These are phyloP conservation scores for Symphodus melops DNA, from an alignment of 2,113 vertebrate genomes.

Conservation along the genomic window DNA sequence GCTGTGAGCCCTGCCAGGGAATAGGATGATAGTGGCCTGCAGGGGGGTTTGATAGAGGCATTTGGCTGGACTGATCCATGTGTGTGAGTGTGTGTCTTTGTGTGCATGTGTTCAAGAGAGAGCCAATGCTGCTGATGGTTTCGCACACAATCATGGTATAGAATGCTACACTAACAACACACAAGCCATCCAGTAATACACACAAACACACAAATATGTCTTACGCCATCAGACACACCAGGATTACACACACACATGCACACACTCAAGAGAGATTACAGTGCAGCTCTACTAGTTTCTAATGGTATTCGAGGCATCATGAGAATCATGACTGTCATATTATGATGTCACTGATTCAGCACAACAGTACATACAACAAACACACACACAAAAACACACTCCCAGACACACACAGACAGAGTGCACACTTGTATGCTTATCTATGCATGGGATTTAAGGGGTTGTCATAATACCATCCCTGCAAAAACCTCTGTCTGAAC, in stretches of 20 bases:
- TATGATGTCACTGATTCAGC: conserved; percentile 42
- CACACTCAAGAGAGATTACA: conserved; percentile 57
- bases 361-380: not conserved
- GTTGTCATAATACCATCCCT: not conserved
- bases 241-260: conserved; percentile 52
- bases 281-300: conserved; percentile 24
- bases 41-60: conserved; percentile 55
- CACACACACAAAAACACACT: not conserved
- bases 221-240: conserved; percentile 54
- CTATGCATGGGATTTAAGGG: not conserved
- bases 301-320: conserved; percentile 55
- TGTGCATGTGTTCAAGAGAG: not conserved
- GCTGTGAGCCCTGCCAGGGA: conserved; percentile 43
- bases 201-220: conserved; percentile 37
- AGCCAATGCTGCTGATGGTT: conserved; percentile 4
- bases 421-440: not conserved
- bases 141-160: conserved; percentile 40
- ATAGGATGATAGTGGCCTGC: conserved; percentile 62
- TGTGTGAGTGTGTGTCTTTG: conserved; percentile 18
- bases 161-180: conserved; percentile 16
- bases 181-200: conserved; percentile 17
- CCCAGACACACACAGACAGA: not conserved
- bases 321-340: conserved; percentile 33
- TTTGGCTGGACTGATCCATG: conserved; percentile 55
- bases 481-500: not conserved